phyloP scores from a whole-genome alignment of 2,113 vertebrate species.

The Dolichallabes microphthalmus region DNA sequence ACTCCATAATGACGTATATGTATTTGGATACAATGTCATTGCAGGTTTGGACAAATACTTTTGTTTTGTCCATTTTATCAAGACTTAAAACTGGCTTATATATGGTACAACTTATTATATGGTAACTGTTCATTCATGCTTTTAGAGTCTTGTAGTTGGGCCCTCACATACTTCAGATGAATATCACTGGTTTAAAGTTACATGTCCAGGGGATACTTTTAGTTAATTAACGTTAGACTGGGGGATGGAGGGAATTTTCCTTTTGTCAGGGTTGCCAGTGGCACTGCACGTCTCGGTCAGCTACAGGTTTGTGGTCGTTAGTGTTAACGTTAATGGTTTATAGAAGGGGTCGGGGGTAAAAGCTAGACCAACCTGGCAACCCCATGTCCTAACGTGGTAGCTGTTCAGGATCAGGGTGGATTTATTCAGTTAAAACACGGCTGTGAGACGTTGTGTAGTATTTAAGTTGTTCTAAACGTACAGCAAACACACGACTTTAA shows the following conservation, averaged over 20 bases:
- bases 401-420: not conserved
- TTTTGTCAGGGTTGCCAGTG: slow-evolving; percentile 1
- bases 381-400: not conserved
- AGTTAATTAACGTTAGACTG: not conserved
- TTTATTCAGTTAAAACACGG: not conserved
- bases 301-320: not conserved
- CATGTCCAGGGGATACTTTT: not conserved
- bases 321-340: not conserved
- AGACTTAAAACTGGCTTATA: not conserved
- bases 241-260: not conserved
- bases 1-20: no score
- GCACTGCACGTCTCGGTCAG: not conserved
- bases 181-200: not conserved
- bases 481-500: not conserved
- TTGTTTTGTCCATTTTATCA: not conserved
- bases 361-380: not conserved
- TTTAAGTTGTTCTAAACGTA: not conserved
- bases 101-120: not conserved
- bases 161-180: not conserved
- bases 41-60: no score
- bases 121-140: not conserved
- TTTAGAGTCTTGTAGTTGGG: not conserved
- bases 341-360: not conserved
- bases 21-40: no score
- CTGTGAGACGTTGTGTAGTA: not conserved